These are phyloP conservation scores for Emberiza fucata DNA, from an alignment of 2,113 vertebrate genomes.

Conservation along the genomic window DNA sequence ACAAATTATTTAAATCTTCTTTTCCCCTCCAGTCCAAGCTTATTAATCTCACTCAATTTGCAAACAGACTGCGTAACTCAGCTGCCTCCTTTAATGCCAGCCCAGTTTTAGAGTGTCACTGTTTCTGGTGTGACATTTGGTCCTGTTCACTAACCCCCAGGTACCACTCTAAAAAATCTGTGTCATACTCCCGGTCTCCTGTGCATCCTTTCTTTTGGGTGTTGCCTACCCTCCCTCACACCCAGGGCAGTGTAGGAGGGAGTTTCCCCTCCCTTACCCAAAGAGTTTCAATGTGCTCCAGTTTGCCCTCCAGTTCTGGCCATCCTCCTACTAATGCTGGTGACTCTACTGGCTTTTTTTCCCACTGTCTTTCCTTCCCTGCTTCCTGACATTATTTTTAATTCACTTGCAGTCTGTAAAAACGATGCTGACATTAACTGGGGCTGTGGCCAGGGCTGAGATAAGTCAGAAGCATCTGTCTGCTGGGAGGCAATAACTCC, in stretches of 20 bases:
- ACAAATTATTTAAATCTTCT: not conserved
- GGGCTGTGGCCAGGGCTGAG: not conserved
- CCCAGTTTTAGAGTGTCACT: not conserved
- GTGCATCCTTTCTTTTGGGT: not conserved
- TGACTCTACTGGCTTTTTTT: not conserved
- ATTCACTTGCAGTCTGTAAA: not conserved
- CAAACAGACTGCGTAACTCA: not conserved
- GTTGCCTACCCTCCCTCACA: not conserved
- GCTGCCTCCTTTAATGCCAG: not conserved
- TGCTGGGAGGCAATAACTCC: not conserved
- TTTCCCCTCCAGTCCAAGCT: not conserved
- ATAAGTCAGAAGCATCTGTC: not conserved
- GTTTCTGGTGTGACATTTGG: not conserved
- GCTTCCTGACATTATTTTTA: not conserved
- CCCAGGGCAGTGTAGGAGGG: not conserved
- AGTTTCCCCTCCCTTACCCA: not conserved
- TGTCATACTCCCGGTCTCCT: rapidly evolving
- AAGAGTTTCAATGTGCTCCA: not conserved
- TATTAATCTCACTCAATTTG: not conserved
- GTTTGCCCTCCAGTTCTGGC: not conserved
- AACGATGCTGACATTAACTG: not conserved
- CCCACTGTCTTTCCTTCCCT: not conserved
- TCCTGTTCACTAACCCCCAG: not conserved
- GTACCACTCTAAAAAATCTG: not conserved
- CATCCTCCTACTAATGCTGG: not conserved